Evolutionary conservation across 2,113 vertebrate species (phyloP).

Genomic region (Tamias sibiricus): DNA sequence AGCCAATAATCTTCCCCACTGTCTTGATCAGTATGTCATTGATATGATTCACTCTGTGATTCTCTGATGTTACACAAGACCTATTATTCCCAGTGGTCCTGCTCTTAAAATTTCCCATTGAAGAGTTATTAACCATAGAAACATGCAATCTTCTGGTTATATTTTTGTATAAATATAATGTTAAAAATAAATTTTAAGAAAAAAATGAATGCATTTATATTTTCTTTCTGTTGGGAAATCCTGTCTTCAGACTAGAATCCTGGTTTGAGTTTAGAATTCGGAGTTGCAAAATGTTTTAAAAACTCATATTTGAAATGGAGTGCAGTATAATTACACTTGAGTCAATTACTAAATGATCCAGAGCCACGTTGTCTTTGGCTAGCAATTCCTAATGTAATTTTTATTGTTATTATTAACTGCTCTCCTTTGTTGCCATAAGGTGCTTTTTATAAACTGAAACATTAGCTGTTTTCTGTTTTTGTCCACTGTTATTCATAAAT

Average conservation of each 20-base stretch:
- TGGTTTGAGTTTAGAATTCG: background rate
- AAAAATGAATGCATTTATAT: background rate
- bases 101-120: background rate
- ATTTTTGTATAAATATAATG: background rate
- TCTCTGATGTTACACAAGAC: background rate
- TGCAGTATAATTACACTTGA: constrained; percentile 29
- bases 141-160: background rate
- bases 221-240: background rate
- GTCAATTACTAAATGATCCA: constrained; percentile 58
- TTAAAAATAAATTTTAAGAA: background rate
- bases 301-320: constrained; percentile 8
- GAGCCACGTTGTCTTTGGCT: constrained; percentile 50
- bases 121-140: background rate
- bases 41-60: background rate
- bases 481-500: constrained; percentile 72
- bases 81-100: background rate
- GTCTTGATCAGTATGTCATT: background rate
- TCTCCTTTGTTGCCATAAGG: constrained; percentile 73
- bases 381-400: constrained; percentile 70
- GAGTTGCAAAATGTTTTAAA: constrained; percentile 42
- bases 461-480: constrained; percentile 81
- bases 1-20: background rate
- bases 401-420: constrained; percentile 72
- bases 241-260: background rate
- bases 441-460: constrained; percentile 67